Percentiles rank a stretch among this genome's conserved stretches.
Conservation (phyloP, 2,113 vertebrate species). For the Lichenostomus cassidix region DNA sequence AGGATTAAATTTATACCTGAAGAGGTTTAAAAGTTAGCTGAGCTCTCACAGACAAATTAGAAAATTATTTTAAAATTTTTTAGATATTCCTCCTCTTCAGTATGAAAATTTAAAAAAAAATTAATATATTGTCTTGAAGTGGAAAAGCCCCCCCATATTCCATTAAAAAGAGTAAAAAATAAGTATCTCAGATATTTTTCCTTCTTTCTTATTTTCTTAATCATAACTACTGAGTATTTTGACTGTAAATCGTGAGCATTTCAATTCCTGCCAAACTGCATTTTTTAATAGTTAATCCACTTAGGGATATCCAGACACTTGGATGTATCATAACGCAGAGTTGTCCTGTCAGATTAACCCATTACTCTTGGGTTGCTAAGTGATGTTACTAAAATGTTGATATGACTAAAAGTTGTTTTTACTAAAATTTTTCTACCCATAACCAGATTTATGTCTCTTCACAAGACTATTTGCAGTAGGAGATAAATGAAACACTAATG, state of each 20-base stretch:
- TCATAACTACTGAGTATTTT: background rate
- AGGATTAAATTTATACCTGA: background rate
- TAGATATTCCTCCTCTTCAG: background rate
- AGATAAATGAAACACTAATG: background rate
- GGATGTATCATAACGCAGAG: background rate
- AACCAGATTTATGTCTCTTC: background rate
- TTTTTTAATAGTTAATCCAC: background rate
- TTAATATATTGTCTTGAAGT: background rate
- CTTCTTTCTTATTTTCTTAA: background rate
- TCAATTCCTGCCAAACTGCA: background rate
- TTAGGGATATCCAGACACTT: background rate
- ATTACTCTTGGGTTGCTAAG: background rate
- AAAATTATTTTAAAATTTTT: background rate
- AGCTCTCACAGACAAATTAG: background rate
- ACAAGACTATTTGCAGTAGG: background rate
- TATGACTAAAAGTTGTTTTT: no score
- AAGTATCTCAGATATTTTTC: background rate
- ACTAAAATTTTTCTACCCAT: background rate
- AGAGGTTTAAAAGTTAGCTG: background rate
- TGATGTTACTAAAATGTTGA: background rate
- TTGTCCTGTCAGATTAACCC: background rate
- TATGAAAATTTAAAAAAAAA: background rate
- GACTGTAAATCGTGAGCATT: background rate
- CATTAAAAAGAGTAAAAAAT: background rate
- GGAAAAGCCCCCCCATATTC: fast-evolving